Conservation (phyloP, 2,113 vertebrate species). For the Paracanthobrama guichenoti region DNA sequence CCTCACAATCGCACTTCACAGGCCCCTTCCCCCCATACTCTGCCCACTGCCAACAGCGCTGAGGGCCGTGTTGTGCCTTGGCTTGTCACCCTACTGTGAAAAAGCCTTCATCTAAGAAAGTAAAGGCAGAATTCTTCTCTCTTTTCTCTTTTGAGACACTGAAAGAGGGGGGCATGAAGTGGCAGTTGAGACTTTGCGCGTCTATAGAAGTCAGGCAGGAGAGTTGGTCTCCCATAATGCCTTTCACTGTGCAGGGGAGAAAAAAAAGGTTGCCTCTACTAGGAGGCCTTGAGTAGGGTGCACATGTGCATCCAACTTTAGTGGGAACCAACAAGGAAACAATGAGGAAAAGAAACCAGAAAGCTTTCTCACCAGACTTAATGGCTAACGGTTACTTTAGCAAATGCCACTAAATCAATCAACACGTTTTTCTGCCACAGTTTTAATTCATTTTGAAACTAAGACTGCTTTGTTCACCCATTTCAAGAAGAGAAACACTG, state of each 20-base stretch:
- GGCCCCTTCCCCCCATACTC: slow-evolving; percentile 44
- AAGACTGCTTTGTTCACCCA: not conserved
- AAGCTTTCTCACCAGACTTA: slow-evolving; percentile 52
- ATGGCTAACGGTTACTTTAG: slow-evolving; percentile 16
- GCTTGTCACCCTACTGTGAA: slow-evolving; percentile 65
- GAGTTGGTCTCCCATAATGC: slow-evolving; percentile 48
- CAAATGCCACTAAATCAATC: slow-evolving; percentile 30
- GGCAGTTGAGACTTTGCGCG: slow-evolving; percentile 51
- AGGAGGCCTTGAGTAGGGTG: slow-evolving; percentile 55
- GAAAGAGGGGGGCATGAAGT: slow-evolving; percentile 56
- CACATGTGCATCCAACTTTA: slow-evolving; percentile 57
- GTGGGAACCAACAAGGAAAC: slow-evolving; percentile 59
- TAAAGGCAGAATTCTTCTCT: slow-evolving; percentile 60
- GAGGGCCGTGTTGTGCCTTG: slow-evolving; percentile 60
- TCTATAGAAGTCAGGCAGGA: slow-evolving; percentile 44
- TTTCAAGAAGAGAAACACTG: not conserved
- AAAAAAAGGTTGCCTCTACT: slow-evolving; percentile 49
- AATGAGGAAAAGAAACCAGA: slow-evolving; percentile 55
- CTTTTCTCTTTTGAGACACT: slow-evolving; percentile 39
- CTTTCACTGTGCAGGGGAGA: slow-evolving; percentile 40
- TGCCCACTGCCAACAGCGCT: slow-evolving; percentile 44
- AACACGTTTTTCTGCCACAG: slow-evolving; percentile 4
- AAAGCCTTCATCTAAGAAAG: slow-evolving; percentile 59
- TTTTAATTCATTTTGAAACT: not conserved
- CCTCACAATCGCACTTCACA: slow-evolving; percentile 53